These are phyloP conservation scores for Ophraella communa DNA, from an alignment of 2,888 invertebrate species.

Conservation along the genomic window DNA sequence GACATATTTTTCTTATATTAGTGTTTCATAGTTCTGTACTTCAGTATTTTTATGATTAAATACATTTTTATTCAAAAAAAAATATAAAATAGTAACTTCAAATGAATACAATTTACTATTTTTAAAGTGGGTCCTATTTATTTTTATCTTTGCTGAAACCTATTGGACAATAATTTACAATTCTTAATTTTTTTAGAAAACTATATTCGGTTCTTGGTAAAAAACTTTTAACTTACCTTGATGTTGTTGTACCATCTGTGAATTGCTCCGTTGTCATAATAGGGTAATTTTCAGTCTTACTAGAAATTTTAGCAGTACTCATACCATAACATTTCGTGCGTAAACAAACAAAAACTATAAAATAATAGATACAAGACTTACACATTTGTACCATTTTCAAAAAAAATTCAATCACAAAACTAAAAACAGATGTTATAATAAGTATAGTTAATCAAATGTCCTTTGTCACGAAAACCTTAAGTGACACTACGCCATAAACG, in stretches of 20 bases:
- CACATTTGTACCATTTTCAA: constrained; percentile 33
- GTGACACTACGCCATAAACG: constrained; percentile 38
- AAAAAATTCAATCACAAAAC: neutral
- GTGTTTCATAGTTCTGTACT: no score
- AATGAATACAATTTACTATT: no score
- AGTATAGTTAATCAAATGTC: constrained; percentile 1
- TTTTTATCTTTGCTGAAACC: no score
- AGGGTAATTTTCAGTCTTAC: constrained; percentile 42
- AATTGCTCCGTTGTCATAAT: constrained; percentile 44
- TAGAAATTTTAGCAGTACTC: constrained; percentile 25
- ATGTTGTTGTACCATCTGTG: constrained; percentile 38
- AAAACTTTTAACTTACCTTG: constrained; percentile 45
- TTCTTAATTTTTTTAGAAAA: no score
- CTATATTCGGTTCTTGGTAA: no score
- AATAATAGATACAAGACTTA: constrained; percentile 32
- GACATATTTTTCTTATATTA: no score
- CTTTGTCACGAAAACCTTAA: constrained; percentile 37
- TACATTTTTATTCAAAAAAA: no score
- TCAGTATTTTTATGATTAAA: no score
- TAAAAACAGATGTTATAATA: no score
- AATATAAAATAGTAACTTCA: no score
- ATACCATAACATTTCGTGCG: constrained; percentile 12
- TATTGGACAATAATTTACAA: no score
- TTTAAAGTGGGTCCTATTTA: no score
- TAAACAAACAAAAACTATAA: constrained; percentile 32